Evolutionary conservation across 2,888 invertebrate species (phyloP).

Genomic region (Mellilla xanthometata): DNA sequence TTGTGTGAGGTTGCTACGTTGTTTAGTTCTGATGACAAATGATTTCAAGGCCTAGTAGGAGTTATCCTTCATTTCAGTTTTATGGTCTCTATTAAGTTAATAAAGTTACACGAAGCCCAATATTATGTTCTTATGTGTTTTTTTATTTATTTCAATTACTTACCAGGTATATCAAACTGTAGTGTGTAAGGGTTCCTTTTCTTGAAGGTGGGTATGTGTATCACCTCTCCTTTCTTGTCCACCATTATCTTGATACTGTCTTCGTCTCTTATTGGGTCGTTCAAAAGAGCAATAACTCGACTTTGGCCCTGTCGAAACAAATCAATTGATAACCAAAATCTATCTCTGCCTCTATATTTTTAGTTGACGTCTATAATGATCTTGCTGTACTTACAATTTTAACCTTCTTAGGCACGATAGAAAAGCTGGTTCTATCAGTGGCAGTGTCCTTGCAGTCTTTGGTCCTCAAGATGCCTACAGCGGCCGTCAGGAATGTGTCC

Average conservation of each 20-base stretch:
- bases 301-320: conserved; percentile 92
- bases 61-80: too few relatives aligned
- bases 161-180: conserved; percentile 91
- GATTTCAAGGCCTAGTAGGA: too few relatives aligned
- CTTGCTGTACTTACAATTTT: conserved; percentile 88
- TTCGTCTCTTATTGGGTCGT: conserved; percentile 89
- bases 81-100: too few relatives aligned
- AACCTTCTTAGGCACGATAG: conserved; percentile 89
- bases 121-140: too few relatives aligned
- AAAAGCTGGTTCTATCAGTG: conserved; percentile 85
- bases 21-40: too few relatives aligned
- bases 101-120: too few relatives aligned
- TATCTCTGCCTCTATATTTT: too few relatives aligned
- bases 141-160: too few relatives aligned
- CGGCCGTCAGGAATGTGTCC: conserved; percentile 91
- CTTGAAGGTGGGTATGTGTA: conserved; percentile 89
- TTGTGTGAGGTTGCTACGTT: too few relatives aligned
- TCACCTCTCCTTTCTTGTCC: conserved; percentile 90
- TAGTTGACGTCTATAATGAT: too few relatives aligned
- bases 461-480: conserved; percentile 88
- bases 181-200: conserved; percentile 92
- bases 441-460: conserved; percentile 81
- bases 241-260: conserved; percentile 90
- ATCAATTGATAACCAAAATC: too few relatives aligned
- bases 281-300: conserved; percentile 90